Conservation (phyloP, 2,888 invertebrate genomes). For the Rosalia funebris region DNA sequence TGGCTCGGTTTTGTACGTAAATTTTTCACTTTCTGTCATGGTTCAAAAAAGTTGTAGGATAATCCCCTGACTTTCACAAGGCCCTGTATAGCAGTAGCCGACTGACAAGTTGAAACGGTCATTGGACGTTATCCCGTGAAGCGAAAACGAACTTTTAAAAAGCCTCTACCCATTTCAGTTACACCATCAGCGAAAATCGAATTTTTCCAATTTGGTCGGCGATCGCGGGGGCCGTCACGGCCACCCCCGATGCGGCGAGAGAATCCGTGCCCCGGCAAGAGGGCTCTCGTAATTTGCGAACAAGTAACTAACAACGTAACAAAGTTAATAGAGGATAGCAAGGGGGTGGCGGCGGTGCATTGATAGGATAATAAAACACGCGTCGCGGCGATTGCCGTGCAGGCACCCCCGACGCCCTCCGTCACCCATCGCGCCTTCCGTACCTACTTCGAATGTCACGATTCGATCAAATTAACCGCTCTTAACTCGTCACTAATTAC, state of each 20-base stretch:
- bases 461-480: constrained; percentile 19
- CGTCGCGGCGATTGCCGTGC: constrained; percentile 21
- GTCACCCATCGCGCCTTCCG: constrained; percentile 17
- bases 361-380: constrained; percentile 47
- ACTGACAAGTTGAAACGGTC: no score
- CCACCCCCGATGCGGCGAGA: constrained; percentile 50
- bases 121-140: no score
- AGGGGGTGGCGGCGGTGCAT: no score
- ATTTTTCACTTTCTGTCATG: no score
- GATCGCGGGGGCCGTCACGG: neutral
- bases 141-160: no score
- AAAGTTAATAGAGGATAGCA: constrained; percentile 57
- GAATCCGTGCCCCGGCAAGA: constrained; percentile 59
- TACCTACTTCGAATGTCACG: constrained; percentile 34
- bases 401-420: no score
- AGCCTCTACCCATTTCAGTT: no score
- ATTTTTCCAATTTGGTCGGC: neutral
- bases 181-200: neutral
- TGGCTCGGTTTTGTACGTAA: no score
- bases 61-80: no score
- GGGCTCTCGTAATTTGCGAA: constrained; percentile 60
- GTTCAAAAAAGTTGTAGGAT: no score
- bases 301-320: constrained; percentile 64
- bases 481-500: constrained; percentile 10
- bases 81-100: no score